These are phyloP conservation scores for Malurus leucopterus DNA, from an alignment of 2,797 vertebrate genomes.

Conservation along the genomic window DNA sequence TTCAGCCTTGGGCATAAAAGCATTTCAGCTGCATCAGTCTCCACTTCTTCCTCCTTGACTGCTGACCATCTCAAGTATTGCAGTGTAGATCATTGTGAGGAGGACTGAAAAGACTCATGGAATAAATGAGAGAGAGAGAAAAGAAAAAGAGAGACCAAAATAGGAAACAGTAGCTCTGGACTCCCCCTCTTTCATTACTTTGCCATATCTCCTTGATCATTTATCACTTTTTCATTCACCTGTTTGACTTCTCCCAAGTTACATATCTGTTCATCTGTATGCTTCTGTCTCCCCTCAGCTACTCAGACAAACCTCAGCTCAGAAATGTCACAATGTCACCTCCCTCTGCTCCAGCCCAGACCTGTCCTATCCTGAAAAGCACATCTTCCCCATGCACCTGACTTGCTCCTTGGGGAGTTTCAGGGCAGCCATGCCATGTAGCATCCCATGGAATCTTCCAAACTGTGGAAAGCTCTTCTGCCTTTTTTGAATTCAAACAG, in stretches of 20 bases:
- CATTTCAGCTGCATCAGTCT: neutral
- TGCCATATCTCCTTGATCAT: neutral
- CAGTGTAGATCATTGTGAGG: neutral
- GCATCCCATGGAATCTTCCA: neutral
- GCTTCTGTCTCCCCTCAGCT: neutral
- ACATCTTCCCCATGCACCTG: neutral
- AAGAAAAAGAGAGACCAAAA: neutral
- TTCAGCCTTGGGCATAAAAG: neutral
- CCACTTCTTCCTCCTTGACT: neutral
- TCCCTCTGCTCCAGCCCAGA: neutral
- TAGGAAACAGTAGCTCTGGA: neutral
- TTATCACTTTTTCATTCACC: neutral
- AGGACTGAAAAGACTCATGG: neutral
- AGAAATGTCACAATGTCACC: neutral
- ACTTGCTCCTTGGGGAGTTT: neutral
- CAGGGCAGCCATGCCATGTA: neutral
- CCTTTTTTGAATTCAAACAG: neutral
- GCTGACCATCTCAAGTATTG: neutral
- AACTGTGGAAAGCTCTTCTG: neutral
- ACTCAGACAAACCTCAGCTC: neutral
- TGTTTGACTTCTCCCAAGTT: neutral
- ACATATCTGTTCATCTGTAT: fast-evolving
- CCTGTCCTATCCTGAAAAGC: neutral
- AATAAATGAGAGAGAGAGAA: neutral
- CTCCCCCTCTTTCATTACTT: neutral